Evolutionary conservation across 1,140 invertebrate genomes (phyloP), one percentile per base, ranked within the genome.

Genomic region (Thereuonema tuberculata): DNA sequence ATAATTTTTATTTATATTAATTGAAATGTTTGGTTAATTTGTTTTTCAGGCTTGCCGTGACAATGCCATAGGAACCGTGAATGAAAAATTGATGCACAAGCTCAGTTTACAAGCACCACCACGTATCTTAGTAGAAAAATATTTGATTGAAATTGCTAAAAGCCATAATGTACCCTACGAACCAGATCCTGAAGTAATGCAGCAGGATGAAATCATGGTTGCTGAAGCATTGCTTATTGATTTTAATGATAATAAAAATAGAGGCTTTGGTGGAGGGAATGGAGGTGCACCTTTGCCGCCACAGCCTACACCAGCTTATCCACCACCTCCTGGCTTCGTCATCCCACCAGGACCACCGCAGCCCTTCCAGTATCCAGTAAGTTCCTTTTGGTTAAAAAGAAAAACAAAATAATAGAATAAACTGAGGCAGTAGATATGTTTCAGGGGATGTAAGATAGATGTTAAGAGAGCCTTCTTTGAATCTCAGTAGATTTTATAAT

Each of bases 1-100:
- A n/a, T n/a, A n/a, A n/a, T n/a, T n/a, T n/a, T n/a, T n/a, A n/a
- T n/a, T n/a, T n/a, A n/a, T n/a, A n/a, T n/a, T n/a, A n/a, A n/a
- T n/a, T n/a, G n/a, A n/a, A n/a, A n/a, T n/a, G n/a, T n/a, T n/a
- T n/a, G n/a, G n/a, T n/a, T n/a, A n/a, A n/a, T n/a, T n/a, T n/a
- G n/a, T n/a, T n/a, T n/a, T n/a, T n/a, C n/a, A 73, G 69, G 84
- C 85, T 5, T 93, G 90, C 59, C 78, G 86, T 59, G 84, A 85
- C 63, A 85, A 87, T 69, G 74, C 80, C 15, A 72, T 87, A 5
- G 82, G 86, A 59, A 88, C 86, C 27, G 89, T 97, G 26, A 96
- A 90, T 68, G 87, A 94, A 63, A 97, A 98, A 74, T 71, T 99
- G 3, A 93, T 95, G 72, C 89, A 96, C 68, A 98, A 98, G 77